Evolutionary conservation across 2,113 vertebrate genomes (phyloP), one percentile per base, ranked within the genome.

Genomic region (Paracanthobrama guichenoti): DNA sequence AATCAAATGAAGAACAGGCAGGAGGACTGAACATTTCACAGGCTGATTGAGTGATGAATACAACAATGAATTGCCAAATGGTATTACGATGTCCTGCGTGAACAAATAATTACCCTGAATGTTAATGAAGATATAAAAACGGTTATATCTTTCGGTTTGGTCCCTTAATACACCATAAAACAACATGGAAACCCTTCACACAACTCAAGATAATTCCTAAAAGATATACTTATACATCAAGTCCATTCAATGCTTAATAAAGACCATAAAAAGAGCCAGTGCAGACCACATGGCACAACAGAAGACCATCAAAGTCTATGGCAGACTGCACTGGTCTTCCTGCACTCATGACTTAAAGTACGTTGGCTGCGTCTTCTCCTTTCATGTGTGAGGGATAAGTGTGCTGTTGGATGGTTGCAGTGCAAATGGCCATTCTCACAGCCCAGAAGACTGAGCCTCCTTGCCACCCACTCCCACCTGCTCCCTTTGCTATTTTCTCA

Each of bases 401-500:
- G 92, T 91, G 90, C 92, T 87, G 88, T 87, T 88, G 89, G 91
- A 88, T 90, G 92, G 89, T 91, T 92, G 90, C 88, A 91, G 87
- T 94, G 91, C 93, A 94, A 95, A 95, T 95, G 94, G 93, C 94
- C 94, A 92, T 94, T 94, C 93, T 95, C 92, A 92, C 94, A 95
- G 94, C 94, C 93, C 94, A 95, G 93, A 94, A 95, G 93, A 94
- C 90, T 89, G 92, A 91, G 92, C 92, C 93, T 94, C 93, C 92
- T 90, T 91, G 90, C 94, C 94, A 91, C 94, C 94, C 94, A 95
- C 94, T 94, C 93, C 92, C 94, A 95, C 94, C 94, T 95, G 94
- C 90, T 93, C 92, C 90, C 90, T 94, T 93, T 93, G 94, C 94
- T 95, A 95, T 95, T 94, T 95, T 94, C 93, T 93, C 92, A 93